Evolutionary conservation across 2,113 vertebrate species (phyloP).

Genomic region (Periophthalmodon schlosseri): DNA sequence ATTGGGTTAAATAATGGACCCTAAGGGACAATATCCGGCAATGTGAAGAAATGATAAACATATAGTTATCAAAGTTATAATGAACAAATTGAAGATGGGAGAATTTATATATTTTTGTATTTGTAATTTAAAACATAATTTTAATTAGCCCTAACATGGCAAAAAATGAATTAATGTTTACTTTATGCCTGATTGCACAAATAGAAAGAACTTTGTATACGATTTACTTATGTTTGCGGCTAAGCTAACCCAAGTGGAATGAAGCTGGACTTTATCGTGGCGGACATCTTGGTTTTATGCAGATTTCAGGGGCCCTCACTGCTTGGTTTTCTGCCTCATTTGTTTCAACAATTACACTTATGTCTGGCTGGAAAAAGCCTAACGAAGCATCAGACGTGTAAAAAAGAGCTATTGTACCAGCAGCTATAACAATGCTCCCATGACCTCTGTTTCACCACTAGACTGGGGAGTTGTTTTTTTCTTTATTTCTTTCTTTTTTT

Average conservation of each 20-base stretch:
- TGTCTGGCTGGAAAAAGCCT: slow-evolving; percentile 1
- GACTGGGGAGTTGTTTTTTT: neutral
- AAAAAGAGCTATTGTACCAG: neutral
- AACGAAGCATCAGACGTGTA: neutral
- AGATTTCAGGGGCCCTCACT: neutral
- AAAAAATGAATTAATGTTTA: neutral
- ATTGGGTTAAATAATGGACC: too few species aligned
- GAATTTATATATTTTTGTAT: too few species aligned
- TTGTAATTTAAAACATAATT: neutral
- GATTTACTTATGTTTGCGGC: neutral
- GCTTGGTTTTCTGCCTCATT: neutral
- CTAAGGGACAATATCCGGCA: too few species aligned
- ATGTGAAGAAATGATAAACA: too few species aligned
- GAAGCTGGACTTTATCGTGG: neutral
- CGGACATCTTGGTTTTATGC: neutral
- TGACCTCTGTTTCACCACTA: neutral
- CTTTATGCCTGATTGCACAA: neutral
- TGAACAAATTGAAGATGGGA: too few species aligned
- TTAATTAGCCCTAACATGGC: neutral
- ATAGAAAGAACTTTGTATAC: neutral
- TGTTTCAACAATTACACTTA: neutral
- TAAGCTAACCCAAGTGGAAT: neutral
- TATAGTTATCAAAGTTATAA: too few species aligned
- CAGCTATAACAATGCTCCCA: neutral
- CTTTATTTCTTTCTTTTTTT: too few species aligned